Evolutionary conservation across 2,797 vertebrate species (phyloP), one percentile per base, ranked within the genome.

Genomic region (Melanotaenia parkinsoni): DNA sequence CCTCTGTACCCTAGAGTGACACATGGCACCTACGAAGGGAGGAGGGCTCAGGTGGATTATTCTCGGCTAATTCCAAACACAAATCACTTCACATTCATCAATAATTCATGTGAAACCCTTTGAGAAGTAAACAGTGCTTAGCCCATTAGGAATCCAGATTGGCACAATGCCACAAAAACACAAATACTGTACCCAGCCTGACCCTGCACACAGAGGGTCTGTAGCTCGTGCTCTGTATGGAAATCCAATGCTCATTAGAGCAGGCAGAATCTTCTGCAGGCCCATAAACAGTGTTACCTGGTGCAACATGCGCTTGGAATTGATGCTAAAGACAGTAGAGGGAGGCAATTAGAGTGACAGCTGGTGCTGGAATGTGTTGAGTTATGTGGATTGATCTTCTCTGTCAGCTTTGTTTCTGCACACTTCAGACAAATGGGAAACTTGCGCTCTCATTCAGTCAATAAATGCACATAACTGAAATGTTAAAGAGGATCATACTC

Each of bases 71-170:
- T 90, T 91, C 82, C 65, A 77, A 80, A 80, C 77, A 87, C 83
- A 90, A 89, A 88, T 91, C 87, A 77, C 74, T 84, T 79, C 50
- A 10, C 80, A 81, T 45, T 69, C 85, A 92, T 94, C 88, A 92
- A 93, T 94, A 90, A 93, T 95, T 93, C 84, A 93, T 89, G 83
- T 66, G 79, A 28, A 80, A 86, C 79, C 77, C 84, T 89, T 89
- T 90, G 87, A 87, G 90, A 90, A 91, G 92, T 89, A 92, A 93
- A 92, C 87, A 90, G 76, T 72, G 78, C 77, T 89, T 85, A 88
- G 86, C 82, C 90, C 90, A 91, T 92, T 91, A 92, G 79, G 78
- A 85, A 71, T 73, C 77, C 70, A 78, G 75, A 89, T 76, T 76
- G 86, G 86, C 86, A 61, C 79, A 22, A 28, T 73, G 74, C 84